These are phyloP conservation scores for Mesoligia furuncula DNA, from an alignment of 2,888 invertebrate species.

Conservation along the genomic window DNA sequence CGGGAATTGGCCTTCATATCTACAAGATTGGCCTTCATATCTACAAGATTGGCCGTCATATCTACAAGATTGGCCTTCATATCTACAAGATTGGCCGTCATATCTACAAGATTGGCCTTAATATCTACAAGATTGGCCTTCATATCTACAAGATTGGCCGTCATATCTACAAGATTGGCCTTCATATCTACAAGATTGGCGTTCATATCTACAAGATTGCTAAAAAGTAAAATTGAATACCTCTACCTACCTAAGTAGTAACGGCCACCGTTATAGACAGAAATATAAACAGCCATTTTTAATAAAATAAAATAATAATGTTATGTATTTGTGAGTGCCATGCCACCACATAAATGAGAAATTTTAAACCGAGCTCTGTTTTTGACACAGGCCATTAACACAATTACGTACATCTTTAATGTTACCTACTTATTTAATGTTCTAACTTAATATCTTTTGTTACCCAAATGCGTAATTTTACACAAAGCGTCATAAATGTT, in stretches of 20 bases:
- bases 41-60: background rate
- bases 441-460: conserved; percentile 56
- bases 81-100: too few species aligned
- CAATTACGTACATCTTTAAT: conserved; percentile 46
- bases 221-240: conserved; percentile 1
- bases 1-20: background rate
- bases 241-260: background rate
- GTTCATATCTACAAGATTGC: background rate
- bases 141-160: too few species aligned
- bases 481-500: conserved; percentile 59
- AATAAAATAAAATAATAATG: conserved; percentile 12
- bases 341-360: background rate
- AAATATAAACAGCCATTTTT: conserved; percentile 12
- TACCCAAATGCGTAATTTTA: conserved; percentile 59
- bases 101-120: background rate
- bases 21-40: background rate
- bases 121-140: background rate
- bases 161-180: too few species aligned
- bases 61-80: background rate
- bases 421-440: conserved; percentile 53
- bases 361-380: conserved; percentile 20
- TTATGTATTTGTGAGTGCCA: conserved; percentile 8
- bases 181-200: background rate
- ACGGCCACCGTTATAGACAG: background rate
- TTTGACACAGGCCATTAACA: conserved; percentile 35